A percentile compares a stretch with the other conserved stretches of the same genome.
These are phyloP conservation scores for Xenops minutus DNA, from an alignment of 2,797 vertebrate species.

Conservation along the genomic window DNA sequence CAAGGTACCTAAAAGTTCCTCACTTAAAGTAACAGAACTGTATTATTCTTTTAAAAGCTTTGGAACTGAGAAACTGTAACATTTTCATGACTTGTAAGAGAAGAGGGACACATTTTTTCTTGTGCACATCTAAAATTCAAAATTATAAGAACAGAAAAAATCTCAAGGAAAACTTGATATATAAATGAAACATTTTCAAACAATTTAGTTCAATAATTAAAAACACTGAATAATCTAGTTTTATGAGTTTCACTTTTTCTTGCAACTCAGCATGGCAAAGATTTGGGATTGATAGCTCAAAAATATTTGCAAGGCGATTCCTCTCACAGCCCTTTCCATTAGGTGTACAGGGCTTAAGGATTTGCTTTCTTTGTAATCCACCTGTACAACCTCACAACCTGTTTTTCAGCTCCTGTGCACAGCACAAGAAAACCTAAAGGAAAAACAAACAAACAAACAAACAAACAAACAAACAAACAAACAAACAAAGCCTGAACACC, in stretches of 20 bases:
- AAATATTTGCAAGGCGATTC: neutral
- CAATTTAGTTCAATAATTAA: neutral
- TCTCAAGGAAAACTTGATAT: rapidly evolving
- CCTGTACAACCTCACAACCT: rapidly evolving
- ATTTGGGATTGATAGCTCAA: neutral
- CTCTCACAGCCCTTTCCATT: neutral
- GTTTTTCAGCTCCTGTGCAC: neutral
- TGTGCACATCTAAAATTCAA: neutral
- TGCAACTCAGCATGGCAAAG: neutral
- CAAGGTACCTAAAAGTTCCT: neutral
- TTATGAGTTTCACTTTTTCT: neutral
- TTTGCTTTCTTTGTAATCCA: neutral
- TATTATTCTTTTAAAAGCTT: neutral
- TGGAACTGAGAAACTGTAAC: rapidly evolving
- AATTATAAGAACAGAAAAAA: neutral
- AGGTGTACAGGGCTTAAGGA: neutral
- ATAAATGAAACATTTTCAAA: neutral
- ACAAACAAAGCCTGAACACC: rapidly evolving
- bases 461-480: too few relatives aligned
- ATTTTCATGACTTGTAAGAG: neutral
- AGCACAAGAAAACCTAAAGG: neutral
- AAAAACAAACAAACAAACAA: neutral
- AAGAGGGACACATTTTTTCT: neutral
- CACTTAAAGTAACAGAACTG: neutral
- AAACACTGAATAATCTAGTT: neutral